Evolutionary conservation across 2,113 vertebrate species (phyloP), one percentile per base, ranked within the genome.

Genomic region (Microcebus jonahi): DNA sequence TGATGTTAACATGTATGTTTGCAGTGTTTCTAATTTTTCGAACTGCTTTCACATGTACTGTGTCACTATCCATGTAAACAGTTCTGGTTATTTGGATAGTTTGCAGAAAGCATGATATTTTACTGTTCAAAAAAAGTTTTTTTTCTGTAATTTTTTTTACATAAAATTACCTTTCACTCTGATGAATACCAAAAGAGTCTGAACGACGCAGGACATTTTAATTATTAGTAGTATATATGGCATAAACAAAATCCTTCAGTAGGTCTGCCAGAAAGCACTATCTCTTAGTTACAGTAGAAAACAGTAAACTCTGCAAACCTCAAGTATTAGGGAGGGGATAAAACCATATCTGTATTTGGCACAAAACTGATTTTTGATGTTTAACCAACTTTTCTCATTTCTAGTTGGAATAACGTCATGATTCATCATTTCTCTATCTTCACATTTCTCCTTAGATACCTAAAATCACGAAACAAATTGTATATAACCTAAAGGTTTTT

Each of bases 351-450:
- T 1, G 1, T 97, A 83, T 92, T 88, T 87, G 96, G 88, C 90
- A 96, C 34, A 84, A 94, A 96, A 90, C 98, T 97, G 90, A 97
- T 95, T 97, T 97, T 89, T 97, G 90, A 27, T 96, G 89, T 96
- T 93, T 96, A 89, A 95, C 80, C 90, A 98, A 96, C 45, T 97
- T 95, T 95, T 94, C 67, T 75, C 36, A 67, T 92, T 88, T 94
- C 93, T 89, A 89, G 1, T 65, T 91, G 68, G 39, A 97, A 94
- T 50, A 97, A 48, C 45, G 25, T 91, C 88, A 97, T 86, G 31
- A 94, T 92, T 97, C 86, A 95, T 45, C 80, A 92, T 97, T 92
- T 96, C 45, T 80, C n/a, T 80, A 70, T 71, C 94, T 95, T 97
- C 68, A 73, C 25, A 53, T 88, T 94, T 97, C 93, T 83, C 55